A percentile compares a stretch with the other conserved stretches of the same genome.
phyloP scores from a whole-genome alignment of 2,888 invertebrate genomes.

The Bhutanitis thaidina region DNA sequence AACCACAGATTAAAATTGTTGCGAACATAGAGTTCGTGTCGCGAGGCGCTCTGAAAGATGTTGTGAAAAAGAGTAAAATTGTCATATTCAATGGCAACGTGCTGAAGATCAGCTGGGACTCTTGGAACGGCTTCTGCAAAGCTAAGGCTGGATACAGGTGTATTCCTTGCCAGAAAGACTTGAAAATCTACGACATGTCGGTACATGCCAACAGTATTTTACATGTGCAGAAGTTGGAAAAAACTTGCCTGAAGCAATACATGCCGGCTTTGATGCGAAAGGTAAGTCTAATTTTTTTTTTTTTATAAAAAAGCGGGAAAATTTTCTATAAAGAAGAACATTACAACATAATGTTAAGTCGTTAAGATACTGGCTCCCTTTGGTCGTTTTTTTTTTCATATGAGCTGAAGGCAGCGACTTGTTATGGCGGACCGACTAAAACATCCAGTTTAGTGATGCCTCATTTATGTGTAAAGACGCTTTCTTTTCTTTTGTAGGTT shows the following conservation, averaged over 20 bases:
- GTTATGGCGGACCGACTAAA: no score
- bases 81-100: conserved; percentile 21
- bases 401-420: no score
- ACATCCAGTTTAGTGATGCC: no score
- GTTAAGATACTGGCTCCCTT: no score
- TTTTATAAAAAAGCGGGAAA: no score
- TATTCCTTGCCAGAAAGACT: conserved; percentile 22
- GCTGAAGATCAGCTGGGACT: conserved; percentile 28
- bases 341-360: no score
- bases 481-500: no score
- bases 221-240: conserved; percentile 22
- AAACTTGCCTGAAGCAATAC: conserved; percentile 21
- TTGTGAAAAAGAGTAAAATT: conserved; percentile 25
- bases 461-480: no score
- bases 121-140: conserved; percentile 27
- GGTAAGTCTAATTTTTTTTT: conserved; percentile 21
- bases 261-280: conserved; percentile 28
- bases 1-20: conserved; percentile 21
- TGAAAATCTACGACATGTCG: conserved; percentile 19
- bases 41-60: neutral
- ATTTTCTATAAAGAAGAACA: no score
- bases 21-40: conserved; percentile 10
- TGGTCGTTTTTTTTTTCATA: no score
- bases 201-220: conserved; percentile 18
- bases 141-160: conserved; percentile 19